These are phyloP conservation scores for Pterocles gutturalis DNA, from an alignment of 2,113 vertebrate genomes.

Conservation along the genomic window DNA sequence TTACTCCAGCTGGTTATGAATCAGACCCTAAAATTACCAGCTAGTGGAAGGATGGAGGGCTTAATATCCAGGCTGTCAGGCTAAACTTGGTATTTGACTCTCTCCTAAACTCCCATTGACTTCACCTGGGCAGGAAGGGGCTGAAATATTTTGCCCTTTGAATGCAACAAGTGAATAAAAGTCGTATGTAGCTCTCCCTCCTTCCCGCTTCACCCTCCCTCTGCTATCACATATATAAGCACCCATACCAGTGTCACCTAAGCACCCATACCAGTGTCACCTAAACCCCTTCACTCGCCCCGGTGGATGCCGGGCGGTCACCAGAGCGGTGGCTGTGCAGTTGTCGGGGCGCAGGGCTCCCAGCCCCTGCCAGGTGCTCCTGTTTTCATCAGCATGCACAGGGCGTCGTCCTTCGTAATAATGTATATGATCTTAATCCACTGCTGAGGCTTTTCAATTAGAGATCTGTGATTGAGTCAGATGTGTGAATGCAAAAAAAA, in stretches of 20 bases:
- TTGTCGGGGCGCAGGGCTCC: neutral
- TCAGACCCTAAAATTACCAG: neutral
- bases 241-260: fast-evolving
- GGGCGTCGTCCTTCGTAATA: neutral
- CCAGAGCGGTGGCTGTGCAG: fast-evolving
- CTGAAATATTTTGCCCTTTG: neutral
- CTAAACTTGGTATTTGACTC: fast-evolving
- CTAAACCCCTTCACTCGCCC: neutral
- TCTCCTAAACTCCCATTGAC: neutral
- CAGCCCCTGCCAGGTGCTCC: neutral
- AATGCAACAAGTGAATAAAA: neutral
- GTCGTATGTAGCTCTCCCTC: fast-evolving
- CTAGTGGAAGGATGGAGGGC: neutral
- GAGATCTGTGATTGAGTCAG: slow-evolving; percentile 26
- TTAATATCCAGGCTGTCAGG: neutral
- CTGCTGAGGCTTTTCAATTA: slow-evolving; percentile 48
- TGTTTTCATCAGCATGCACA: slow-evolving; percentile 6
- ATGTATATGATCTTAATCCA: slow-evolving; percentile 20
- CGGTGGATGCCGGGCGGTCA: fast-evolving
- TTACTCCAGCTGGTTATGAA: neutral
- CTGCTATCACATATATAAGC: fast-evolving
- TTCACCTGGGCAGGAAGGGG: neutral
- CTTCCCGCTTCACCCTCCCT: neutral
- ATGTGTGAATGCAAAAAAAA: neutral
- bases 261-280: fast-evolving